Conservation (phyloP, 2,113 vertebrate species). For the Boleophthalmus pectinirostris region DNA sequence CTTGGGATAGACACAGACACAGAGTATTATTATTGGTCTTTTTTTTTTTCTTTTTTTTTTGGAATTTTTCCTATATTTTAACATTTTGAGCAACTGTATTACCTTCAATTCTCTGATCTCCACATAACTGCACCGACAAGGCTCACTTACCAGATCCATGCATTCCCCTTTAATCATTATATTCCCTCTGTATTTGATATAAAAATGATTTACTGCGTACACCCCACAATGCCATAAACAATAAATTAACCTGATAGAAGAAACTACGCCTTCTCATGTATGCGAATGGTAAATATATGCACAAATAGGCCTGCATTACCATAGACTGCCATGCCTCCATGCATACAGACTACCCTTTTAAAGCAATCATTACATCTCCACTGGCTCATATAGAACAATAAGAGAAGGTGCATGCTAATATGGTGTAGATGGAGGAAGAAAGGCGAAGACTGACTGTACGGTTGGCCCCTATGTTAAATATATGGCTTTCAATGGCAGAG, state of each 20-base stretch:
- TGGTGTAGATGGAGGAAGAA: conserved; percentile 16
- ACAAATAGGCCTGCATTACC: conserved; percentile 44
- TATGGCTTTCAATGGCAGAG: conserved; percentile 6
- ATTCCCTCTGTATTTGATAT: not conserved
- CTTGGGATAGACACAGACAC: too few relatives aligned
- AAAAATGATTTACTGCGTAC: conserved; percentile 4
- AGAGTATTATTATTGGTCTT: too few relatives aligned
- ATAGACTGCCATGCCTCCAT: conserved; percentile 46
- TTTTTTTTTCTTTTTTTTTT: too few relatives aligned
- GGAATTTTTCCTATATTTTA: too few relatives aligned
- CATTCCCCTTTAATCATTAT: not conserved
- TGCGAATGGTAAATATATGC: conserved; percentile 8
- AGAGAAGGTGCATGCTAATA: conserved; percentile 43
- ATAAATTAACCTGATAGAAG: conserved; percentile 23
- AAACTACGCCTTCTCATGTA: conserved; percentile 26
- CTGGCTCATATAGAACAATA: conserved; percentile 23
- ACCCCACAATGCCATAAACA: conserved; percentile 8
- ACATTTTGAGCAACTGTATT: too few relatives aligned
- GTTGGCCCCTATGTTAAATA: conserved; percentile 4
- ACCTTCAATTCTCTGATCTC: too few relatives aligned
- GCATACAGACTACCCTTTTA: conserved; percentile 73
- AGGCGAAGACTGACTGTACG: conserved; percentile 4
- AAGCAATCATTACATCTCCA: conserved; percentile 47
- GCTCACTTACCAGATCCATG: not conserved
- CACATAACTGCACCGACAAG: not conserved